Conservation (phyloP, 2,888 invertebrate genomes). For the Tipula unca region DNA sequence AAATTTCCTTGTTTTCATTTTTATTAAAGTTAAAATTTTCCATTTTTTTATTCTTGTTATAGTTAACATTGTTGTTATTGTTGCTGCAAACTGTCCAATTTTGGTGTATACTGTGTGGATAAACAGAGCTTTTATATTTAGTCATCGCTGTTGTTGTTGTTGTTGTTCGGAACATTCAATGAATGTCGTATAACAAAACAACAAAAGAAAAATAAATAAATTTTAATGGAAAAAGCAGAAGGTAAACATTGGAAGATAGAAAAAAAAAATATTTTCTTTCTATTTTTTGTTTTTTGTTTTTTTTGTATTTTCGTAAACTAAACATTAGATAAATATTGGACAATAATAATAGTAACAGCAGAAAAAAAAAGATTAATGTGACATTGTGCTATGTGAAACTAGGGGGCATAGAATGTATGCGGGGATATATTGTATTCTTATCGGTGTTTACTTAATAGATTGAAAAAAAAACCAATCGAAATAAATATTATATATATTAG, state of each 20-base stretch:
- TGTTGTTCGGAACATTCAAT: neutral
- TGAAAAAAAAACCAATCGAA: neutral
- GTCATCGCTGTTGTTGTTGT: neutral
- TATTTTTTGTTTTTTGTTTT: neutral
- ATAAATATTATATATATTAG: neutral
- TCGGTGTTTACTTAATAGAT: neutral
- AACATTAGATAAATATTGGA: constrained; percentile 14
- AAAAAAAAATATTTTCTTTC: neutral
- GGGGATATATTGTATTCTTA: constrained; percentile 1
- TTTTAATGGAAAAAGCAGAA: constrained; percentile 3
- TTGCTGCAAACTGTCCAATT: neutral
- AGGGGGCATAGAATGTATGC: neutral
- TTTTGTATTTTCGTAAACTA: neutral
- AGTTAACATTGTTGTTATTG: neutral
- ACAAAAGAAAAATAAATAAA: neutral
- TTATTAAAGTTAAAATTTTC: neutral
- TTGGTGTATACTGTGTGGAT: neutral
- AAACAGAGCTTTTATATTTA: neutral
- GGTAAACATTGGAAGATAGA: neutral
- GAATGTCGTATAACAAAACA: neutral
- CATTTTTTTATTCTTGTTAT: neutral
- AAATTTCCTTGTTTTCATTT: neutral
- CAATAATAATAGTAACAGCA: constrained; percentile 14
- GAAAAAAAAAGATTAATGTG: constrained; percentile 1
- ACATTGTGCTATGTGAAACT: neutral